A percentile compares a stretch with the other conserved stretches of the same genome.
Conservation (phyloP, 2,113 vertebrate genomes). For the Carassius carassius region DNA sequence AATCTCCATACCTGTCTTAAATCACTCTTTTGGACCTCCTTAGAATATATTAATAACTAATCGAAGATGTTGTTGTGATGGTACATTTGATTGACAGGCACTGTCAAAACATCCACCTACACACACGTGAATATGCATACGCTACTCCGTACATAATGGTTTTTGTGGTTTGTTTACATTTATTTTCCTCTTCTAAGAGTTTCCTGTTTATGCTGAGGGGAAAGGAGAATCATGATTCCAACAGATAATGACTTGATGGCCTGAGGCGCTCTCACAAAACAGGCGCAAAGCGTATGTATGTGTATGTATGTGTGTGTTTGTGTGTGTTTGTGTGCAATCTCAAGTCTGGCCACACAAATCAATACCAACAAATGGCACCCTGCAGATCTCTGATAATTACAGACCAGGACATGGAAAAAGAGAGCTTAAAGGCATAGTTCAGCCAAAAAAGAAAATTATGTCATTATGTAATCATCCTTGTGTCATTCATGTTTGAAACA, state of each 20-base stretch:
- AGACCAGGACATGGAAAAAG: constrained; percentile 55
- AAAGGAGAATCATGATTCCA: constrained; percentile 46
- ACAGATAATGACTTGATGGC: constrained; percentile 63
- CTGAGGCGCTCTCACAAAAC: constrained; percentile 42
- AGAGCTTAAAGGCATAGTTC: constrained; percentile 27
- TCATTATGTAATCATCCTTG: background rate
- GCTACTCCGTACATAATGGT: background rate
- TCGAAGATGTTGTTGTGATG: background rate
- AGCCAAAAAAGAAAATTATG: background rate
- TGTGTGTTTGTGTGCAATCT: constrained; percentile 47
- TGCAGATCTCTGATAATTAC: constrained; percentile 68
- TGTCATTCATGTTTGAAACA: background rate
- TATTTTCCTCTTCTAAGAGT: background rate
- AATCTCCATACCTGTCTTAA: background rate
- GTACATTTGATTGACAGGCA: background rate
- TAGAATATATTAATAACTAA: background rate
- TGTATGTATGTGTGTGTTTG: background rate
- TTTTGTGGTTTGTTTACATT: constrained; percentile 24
- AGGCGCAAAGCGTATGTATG: background rate
- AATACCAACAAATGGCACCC: constrained; percentile 70
- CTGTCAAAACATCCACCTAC: constrained; percentile 4
- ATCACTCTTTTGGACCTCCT: background rate
- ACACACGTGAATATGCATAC: constrained; percentile 5
- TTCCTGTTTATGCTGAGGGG: constrained; percentile 40
- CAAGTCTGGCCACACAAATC: constrained; percentile 66